Evolutionary conservation across 2,888 invertebrate genomes (phyloP), one percentile per base, ranked within the genome.

Genomic region (Priocnemis perturbator): DNA sequence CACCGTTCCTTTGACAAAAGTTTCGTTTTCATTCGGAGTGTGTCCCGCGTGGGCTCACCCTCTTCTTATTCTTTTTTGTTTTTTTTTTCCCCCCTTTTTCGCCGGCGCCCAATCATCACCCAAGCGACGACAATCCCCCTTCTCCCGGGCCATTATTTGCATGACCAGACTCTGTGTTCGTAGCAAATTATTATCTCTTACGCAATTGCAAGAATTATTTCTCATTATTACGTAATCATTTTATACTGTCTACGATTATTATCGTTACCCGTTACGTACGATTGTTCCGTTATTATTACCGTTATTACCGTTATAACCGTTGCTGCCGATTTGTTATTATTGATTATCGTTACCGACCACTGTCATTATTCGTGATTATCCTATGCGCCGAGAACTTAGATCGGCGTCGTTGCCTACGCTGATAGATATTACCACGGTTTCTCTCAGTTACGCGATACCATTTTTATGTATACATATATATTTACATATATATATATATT

Each of bases 61-160:
- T n/a, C 30, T 30, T 7, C n/a, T 1, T 17, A 1, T 23, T 17
- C n/a, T 17, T 23, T 2, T 17, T n/a, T 0, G 7, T 17, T 26
- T 26, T 56, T 23, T 23, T 11, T 23, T 53, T 53, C 23, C n/a
- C 23, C 14, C n/a, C 23, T 23, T 52, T n/a, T 21, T 53, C 23
- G 21, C 2, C 50, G 50, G 17, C 50, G 50, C 17, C 50, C 50
- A n/a, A 19, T 50, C n/a, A 81, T 88, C 88, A 88, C 88, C 88
- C 88, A 88, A 87, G 88, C 87, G 87, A 83, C 78, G 75, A 74
- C 37, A 37, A 59, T 73, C 60, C 84, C 83, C 83, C 85, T 87
- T 87, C 86, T 88, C 86, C 87, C 86, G 88, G 87, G 87, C 87
- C 87, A 86, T 86, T 87, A 88, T 86, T 87, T 89, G 88, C 88